A percentile compares a stretch with the other conserved stretches of the same genome.
phyloP scores from a whole-genome alignment of 2,888 invertebrate species.

The Melinopterus prodromus region DNA sequence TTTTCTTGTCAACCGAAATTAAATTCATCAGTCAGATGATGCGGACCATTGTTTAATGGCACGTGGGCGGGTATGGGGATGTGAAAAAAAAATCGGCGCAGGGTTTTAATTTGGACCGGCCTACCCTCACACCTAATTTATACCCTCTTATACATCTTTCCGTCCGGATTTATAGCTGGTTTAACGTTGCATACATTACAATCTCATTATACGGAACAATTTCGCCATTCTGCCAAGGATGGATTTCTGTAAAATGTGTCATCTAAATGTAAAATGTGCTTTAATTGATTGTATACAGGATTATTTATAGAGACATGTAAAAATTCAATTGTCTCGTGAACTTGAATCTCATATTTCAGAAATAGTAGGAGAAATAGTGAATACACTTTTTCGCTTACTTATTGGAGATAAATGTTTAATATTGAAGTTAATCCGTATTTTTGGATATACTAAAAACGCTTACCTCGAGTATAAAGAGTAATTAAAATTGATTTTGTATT shows the following conservation, averaged over 20 bases:
- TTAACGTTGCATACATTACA: conserved; percentile 27
- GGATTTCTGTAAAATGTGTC: not conserved
- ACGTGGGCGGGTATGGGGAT: conserved; percentile 34
- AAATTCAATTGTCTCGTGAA: too few relatives aligned
- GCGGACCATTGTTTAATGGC: conserved; percentile 51
- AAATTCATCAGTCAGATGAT: conserved; percentile 53
- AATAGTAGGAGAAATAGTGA: too few relatives aligned
- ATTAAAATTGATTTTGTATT: too few relatives aligned
- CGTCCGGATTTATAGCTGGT: conserved; percentile 30
- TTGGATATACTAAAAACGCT: too few relatives aligned
- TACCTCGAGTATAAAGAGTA: too few relatives aligned
- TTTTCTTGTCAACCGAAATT: conserved; percentile 51
- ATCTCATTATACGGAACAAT: conserved; percentile 28
- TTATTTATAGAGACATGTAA: not conserved
- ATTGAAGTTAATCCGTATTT: too few relatives aligned
- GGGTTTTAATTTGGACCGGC: conserved; percentile 31
- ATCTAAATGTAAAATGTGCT: not conserved
- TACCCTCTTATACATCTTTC: conserved; percentile 23
- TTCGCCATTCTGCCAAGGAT: not conserved
- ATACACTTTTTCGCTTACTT: too few relatives aligned
- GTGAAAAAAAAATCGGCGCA: conserved; percentile 29
- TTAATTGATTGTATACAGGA: not conserved
- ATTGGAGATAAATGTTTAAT: too few relatives aligned
- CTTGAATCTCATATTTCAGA: too few relatives aligned
- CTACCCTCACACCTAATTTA: conserved; percentile 16